Conservation (phyloP, 2,888 invertebrate species). For the Hylaea fasciaria region DNA sequence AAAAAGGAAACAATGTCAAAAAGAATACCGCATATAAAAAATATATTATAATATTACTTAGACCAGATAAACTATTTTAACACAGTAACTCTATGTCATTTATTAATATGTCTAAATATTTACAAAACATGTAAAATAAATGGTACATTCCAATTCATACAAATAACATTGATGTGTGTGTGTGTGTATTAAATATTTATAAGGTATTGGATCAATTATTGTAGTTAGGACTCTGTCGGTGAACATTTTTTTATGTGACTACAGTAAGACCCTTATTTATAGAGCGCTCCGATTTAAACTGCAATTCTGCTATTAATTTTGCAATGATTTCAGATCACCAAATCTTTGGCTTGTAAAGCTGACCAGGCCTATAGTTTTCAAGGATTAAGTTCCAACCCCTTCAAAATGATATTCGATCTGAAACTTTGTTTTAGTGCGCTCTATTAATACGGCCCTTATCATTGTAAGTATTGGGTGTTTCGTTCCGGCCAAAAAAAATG, state of each 20-base stretch:
- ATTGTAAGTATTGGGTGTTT: slow-evolving; percentile 16
- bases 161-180: slow-evolving; percentile 38
- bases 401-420: not conserved
- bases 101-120: slow-evolving; percentile 9
- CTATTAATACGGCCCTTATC: slow-evolving; percentile 16
- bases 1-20: too few species aligned
- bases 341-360: too few species aligned
- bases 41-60: too few species aligned
- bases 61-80: slow-evolving; percentile 1
- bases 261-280: slow-evolving; percentile 12
- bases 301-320: too few species aligned
- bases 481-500: slow-evolving; percentile 50
- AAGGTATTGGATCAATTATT: slow-evolving; percentile 76
- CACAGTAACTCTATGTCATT: slow-evolving; percentile 7
- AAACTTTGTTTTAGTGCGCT: not conserved
- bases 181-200: slow-evolving; percentile 45
- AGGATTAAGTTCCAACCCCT: not conserved
- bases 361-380: too few species aligned
- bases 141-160: slow-evolving; percentile 61
- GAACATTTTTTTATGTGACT: slow-evolving; percentile 57
- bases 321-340: too few species aligned
- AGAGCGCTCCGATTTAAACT: not conserved
- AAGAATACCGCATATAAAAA: too few species aligned
- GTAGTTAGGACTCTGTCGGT: slow-evolving; percentile 72
- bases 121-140: slow-evolving; percentile 24